Percentiles rank a stretch among this genome's conserved stretches.
phyloP scores from a whole-genome alignment of 2,888 invertebrate genomes.

The Standfussiana lucernea region DNA sequence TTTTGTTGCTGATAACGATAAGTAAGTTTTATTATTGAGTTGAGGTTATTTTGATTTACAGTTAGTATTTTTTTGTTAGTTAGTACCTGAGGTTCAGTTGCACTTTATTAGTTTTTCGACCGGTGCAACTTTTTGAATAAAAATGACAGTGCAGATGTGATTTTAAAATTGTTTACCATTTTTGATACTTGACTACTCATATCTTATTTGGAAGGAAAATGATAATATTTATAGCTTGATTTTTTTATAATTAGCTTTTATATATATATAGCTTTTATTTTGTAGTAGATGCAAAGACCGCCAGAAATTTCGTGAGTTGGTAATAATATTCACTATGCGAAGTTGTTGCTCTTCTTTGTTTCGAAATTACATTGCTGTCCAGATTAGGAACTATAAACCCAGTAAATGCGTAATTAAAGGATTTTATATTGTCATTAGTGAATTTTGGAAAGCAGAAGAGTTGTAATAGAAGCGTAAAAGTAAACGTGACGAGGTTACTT shows the following conservation, averaged over 20 bases:
- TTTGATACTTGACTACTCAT: neutral
- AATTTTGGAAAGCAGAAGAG: neutral
- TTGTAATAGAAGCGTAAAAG: neutral
- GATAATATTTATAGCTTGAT: neutral
- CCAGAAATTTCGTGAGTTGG: neutral
- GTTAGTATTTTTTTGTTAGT: neutral
- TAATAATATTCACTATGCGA: neutral
- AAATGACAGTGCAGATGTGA: neutral
- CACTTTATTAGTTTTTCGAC: neutral
- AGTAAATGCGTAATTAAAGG: neutral
- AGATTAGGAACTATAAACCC: neutral
- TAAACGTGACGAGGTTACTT: neutral
- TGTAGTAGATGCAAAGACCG: neutral
- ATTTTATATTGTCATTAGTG: neutral
- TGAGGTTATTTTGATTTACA: neutral
- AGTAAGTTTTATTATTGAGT: constrained; percentile 21
- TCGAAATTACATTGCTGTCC: neutral
- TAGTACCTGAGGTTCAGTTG: neutral
- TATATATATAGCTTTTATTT: neutral
- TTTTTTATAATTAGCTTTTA: no score
- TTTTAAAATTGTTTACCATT: neutral
- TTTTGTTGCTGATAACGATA: constrained; percentile 32
- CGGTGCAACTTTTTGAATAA: neutral
- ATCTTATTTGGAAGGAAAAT: neutral
- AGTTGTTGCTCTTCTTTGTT: neutral